Evolutionary conservation across 2,113 vertebrate genomes (phyloP).

Genomic region (Arvicanthis niloticus): DNA sequence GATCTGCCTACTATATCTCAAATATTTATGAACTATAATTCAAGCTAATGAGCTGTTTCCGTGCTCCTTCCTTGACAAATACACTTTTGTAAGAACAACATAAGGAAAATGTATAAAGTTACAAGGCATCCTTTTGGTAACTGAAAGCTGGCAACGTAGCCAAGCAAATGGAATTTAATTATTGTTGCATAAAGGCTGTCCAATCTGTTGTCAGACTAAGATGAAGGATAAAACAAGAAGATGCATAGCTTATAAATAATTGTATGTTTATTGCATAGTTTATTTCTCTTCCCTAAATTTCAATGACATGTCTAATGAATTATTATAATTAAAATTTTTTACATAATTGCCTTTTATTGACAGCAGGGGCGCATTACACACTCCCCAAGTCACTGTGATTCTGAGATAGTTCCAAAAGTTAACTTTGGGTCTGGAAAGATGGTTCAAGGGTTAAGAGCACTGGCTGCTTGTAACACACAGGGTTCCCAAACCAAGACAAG

Average conservation of each 20-base stretch:
- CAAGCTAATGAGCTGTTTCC: conserved; percentile 29
- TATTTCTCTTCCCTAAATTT: conserved; percentile 26
- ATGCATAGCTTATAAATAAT: background rate
- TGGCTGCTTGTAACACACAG: background rate
- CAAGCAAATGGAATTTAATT: background rate
- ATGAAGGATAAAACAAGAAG: background rate
- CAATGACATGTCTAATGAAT: background rate
- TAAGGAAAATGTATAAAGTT: background rate
- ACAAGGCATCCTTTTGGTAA: conserved; percentile 8
- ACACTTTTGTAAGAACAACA: conserved; percentile 35
- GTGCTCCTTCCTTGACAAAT: conserved; percentile 43
- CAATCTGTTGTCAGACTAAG: background rate
- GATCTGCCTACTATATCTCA: background rate
- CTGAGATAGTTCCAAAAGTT: background rate
- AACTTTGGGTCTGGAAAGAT: background rate
- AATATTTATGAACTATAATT: conserved; percentile 58
- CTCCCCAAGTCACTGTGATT: background rate
- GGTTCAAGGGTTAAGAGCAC: background rate
- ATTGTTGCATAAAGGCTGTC: background rate
- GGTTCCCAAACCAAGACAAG: background rate
- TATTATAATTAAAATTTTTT: conserved; percentile 54
- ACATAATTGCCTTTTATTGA: conserved; percentile 35
- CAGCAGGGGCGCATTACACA: background rate
- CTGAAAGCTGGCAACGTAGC: background rate
- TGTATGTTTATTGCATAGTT: background rate